Evolutionary conservation across 2,888 invertebrate genomes (phyloP).

Genomic region (Pandemis heparana): DNA sequence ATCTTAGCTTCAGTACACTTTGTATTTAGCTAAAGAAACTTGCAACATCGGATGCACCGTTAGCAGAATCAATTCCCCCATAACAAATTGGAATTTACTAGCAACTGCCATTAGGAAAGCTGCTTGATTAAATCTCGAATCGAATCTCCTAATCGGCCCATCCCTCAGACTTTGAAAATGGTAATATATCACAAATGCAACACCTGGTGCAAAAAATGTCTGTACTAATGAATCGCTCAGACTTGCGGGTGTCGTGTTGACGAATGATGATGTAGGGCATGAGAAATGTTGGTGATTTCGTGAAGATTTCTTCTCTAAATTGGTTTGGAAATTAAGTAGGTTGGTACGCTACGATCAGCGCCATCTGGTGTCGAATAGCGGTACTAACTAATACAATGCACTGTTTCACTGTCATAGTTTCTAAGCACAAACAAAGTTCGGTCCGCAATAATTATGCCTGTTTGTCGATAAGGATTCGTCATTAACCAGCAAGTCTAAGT

Average conservation of each 20-base stretch:
- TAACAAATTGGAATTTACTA: background rate
- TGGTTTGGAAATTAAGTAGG: conserved; percentile 16
- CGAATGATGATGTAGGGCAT: conserved; percentile 25
- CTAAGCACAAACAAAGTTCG: too few species aligned
- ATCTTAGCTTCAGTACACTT: too few species aligned
- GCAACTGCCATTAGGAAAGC: background rate
- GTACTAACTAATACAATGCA: background rate
- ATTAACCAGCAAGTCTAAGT: too few species aligned
- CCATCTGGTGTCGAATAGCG: background rate
- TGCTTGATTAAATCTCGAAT: conserved; percentile 36
- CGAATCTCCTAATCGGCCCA: conserved; percentile 31
- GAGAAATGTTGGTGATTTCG: conserved; percentile 34
- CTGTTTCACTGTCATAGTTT: too few species aligned
- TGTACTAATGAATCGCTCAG: conserved; percentile 31
- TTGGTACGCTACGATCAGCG: background rate
- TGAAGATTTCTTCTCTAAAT: conserved; percentile 30
- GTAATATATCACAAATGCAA: conserved; percentile 33
- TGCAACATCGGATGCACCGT: background rate
- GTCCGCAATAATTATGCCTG: too few species aligned
- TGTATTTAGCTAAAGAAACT: too few species aligned
- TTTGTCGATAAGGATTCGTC: too few species aligned
- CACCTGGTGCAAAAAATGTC: conserved; percentile 41
- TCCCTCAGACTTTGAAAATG: conserved; percentile 32
- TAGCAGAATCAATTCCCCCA: background rate
- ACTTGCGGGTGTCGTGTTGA: conserved; percentile 2